Conservation (phyloP, 2,113 vertebrate species). For the Lepus americanus region DNA sequence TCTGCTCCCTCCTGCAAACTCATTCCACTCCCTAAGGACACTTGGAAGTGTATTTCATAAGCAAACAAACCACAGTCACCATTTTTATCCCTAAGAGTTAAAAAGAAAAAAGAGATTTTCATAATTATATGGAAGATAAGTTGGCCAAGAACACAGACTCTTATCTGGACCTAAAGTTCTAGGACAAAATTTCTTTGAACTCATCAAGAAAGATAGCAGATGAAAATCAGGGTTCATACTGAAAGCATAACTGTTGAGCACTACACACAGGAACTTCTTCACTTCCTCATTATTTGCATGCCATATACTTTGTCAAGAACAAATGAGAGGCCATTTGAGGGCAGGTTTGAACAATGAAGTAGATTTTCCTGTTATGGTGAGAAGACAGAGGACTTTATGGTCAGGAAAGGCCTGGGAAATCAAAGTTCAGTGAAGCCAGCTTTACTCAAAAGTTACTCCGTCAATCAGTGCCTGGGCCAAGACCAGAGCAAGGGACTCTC, state of each 20-base stretch:
- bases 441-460: neutral
- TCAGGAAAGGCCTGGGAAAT: slow-evolving; percentile 34
- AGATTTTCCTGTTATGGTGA: neutral
- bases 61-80: slow-evolving; percentile 71
- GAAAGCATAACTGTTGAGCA: neutral
- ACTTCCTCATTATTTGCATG: neutral
- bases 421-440: neutral
- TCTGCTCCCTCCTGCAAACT: slow-evolving; percentile 77
- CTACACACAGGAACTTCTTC: neutral
- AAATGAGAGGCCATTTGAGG: neutral
- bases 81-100: slow-evolving; percentile 78
- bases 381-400: slow-evolving; percentile 20
- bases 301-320: slow-evolving; percentile 1
- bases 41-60: slow-evolving; percentile 76
- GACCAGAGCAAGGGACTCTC: neutral
- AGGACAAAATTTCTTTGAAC: slow-evolving; percentile 71
- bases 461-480: neutral
- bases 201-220: slow-evolving; percentile 67
- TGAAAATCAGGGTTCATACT: slow-evolving; percentile 31
- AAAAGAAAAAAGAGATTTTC: slow-evolving; percentile 76
- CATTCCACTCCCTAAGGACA: slow-evolving; percentile 72
- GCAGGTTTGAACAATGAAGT: neutral
- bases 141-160: slow-evolving; percentile 73
- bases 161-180: slow-evolving; percentile 81
- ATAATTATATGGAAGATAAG: slow-evolving; percentile 77